A percentile compares a stretch with the other conserved stretches of the same genome.
Evolutionary conservation across 2,113 vertebrate genomes (phyloP).

Genomic region (Melanerpes aurifrons): DNA sequence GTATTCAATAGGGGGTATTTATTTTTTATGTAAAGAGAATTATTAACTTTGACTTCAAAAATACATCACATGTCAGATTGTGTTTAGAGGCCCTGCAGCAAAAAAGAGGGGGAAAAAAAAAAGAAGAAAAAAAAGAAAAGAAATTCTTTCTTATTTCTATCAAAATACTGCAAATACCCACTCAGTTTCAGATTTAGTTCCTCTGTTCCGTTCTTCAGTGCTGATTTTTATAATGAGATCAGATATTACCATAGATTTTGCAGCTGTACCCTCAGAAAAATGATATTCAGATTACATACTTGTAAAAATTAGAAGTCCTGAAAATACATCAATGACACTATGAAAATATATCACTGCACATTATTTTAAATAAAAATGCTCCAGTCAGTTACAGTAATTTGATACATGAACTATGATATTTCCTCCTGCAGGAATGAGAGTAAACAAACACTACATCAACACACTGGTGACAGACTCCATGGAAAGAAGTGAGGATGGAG

Average conservation of each 20-base stretch:
- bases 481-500: conserved; percentile 66
- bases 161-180: conserved; percentile 76
- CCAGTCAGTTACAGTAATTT: conserved; percentile 78
- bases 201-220: conserved; percentile 62
- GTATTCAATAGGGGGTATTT: conserved; percentile 79
- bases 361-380: conserved; percentile 79
- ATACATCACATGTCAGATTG: conserved; percentile 80
- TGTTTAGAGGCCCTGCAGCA: conserved; percentile 81
- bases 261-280: conserved; percentile 32
- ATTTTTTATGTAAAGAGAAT: conserved; percentile 84
- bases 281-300: conserved; percentile 62
- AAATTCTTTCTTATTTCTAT: conserved; percentile 79
- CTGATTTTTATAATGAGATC: conserved; percentile 71
- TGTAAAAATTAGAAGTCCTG: conserved; percentile 59
- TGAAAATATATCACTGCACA: conserved; percentile 54
- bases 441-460: conserved; percentile 80
- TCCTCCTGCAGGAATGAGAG: conserved; percentile 70
- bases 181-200: conserved; percentile 77
- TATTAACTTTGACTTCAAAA: conserved; percentile 87
- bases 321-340: conserved; percentile 62
- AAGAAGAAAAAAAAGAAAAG: conserved; percentile 62
- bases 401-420: conserved; percentile 76
- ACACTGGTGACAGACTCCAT: conserved; percentile 64
- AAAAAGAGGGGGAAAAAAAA: conserved; percentile 61
- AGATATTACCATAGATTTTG: conserved; percentile 47